Percentiles rank a stretch among this genome's conserved stretches.
Evolutionary conservation across 2,888 invertebrate species (phyloP).

Genomic region (Sabellastarte sp.): DNA sequence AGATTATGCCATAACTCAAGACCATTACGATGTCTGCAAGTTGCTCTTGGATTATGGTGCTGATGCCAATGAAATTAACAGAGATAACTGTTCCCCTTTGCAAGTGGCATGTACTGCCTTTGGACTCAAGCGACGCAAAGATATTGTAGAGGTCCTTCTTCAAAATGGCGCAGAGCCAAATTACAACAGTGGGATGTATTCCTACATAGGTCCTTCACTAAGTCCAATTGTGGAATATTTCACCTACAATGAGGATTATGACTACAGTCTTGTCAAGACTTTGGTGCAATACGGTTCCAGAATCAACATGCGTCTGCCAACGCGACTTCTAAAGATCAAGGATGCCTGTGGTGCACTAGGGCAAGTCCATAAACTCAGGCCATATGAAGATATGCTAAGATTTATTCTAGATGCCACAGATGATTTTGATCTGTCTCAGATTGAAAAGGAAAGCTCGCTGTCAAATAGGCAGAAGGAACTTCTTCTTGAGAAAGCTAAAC

Average conservation of each 20-base stretch:
- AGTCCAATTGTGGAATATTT: slow-evolving; percentile 81
- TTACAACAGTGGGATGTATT: slow-evolving; percentile 63
- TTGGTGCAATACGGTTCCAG: slow-evolving; percentile 74
- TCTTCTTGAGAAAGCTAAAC: slow-evolving; percentile 4
- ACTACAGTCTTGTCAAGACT: slow-evolving; percentile 68
- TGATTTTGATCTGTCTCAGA: slow-evolving; percentile 12
- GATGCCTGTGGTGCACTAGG: slow-evolving; percentile 21
- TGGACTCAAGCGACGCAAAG: slow-evolving; percentile 39
- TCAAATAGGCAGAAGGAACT: slow-evolving; percentile 12
- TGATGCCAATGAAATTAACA: slow-evolving; percentile 59
- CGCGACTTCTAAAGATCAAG: slow-evolving; percentile 59
- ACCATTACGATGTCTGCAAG: slow-evolving; percentile 46
- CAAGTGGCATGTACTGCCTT: slow-evolving; percentile 58
- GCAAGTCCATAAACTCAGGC: slow-evolving; percentile 15
- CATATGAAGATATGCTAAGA: slow-evolving; percentile 16
- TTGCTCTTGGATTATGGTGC: slow-evolving; percentile 60
- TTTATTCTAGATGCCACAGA: slow-evolving; percentile 15
- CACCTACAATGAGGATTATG: slow-evolving; percentile 70
- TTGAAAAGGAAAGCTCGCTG: slow-evolving; percentile 11
- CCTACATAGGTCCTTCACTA: slow-evolving; percentile 67
- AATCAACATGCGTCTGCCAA: slow-evolving; percentile 52
- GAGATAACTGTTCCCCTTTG: slow-evolving; percentile 57
- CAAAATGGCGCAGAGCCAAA: slow-evolving; percentile 49
- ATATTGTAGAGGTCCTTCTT: slow-evolving; percentile 44
- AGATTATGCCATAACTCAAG: slow-evolving; percentile 75